Evolutionary conservation across 1,140 invertebrate genomes (phyloP).

Genomic region (Wiebesia pumilae): DNA sequence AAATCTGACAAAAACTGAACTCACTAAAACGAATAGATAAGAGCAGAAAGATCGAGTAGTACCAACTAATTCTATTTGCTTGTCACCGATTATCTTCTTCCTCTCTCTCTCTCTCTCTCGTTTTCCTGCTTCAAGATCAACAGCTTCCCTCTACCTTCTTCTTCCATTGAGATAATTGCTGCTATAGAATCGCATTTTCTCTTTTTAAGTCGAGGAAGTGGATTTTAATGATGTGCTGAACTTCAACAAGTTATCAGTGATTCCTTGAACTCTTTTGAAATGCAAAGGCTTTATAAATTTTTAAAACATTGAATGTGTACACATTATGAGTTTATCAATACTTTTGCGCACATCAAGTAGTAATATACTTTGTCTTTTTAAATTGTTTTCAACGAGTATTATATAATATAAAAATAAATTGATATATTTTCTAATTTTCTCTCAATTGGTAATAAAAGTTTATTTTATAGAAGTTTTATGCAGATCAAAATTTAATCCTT

Average conservation of each 20-base stretch:
- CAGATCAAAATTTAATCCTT: too few species aligned
- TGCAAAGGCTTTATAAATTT: neutral
- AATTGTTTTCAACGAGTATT: too few species aligned
- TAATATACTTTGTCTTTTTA: too few species aligned
- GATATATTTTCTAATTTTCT: too few species aligned
- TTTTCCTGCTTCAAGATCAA: neutral
- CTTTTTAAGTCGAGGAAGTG: neutral
- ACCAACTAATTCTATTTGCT: conserved; percentile 44
- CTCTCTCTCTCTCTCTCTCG: neutral
- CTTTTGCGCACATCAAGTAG: too few species aligned
- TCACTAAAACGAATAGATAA: conserved; percentile 27
- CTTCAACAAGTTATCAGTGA: conserved; percentile 3
- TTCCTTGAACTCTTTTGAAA: conserved; percentile 23
- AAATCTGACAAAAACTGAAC: conserved; percentile 4
- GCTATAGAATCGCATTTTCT: neutral
- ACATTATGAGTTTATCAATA: neutral
- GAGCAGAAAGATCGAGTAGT: conserved; percentile 21
- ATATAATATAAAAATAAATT: too few species aligned
- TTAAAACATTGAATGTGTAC: neutral
- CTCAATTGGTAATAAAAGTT: too few species aligned
- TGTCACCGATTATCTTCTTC: conserved; percentile 17
- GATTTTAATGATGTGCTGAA: conserved; percentile 36
- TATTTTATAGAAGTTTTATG: too few species aligned
- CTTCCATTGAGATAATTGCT: conserved; percentile 21
- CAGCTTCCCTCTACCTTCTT: too few species aligned